Conservation (phyloP, 2,888 invertebrate genomes). For the Melikaiella ostensackeni region DNA sequence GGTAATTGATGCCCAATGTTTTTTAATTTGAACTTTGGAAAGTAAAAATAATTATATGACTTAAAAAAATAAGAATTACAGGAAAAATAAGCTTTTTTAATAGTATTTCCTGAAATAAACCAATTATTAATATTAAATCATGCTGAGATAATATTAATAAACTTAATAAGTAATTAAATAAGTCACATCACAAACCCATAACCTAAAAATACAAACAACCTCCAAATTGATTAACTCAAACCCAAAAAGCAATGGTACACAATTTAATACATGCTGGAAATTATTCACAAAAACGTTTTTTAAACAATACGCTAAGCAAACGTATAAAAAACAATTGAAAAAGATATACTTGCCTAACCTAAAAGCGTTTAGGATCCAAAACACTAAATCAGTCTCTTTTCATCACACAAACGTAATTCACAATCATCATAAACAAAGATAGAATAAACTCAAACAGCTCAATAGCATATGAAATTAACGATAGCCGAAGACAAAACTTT, state of each 20-base stretch:
- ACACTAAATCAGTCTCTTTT: background rate
- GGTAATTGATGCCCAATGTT: too few relatives aligned
- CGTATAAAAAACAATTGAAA: background rate
- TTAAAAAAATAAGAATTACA: too few relatives aligned
- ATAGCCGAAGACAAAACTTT: background rate
- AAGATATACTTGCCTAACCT: background rate
- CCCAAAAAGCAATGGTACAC: background rate
- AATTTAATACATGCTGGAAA: background rate
- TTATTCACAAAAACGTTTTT: background rate
- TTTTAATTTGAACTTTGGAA: too few relatives aligned
- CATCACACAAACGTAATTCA: background rate
- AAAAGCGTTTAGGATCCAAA: background rate
- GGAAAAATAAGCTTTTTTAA: too few relatives aligned
- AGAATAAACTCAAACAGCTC: background rate
- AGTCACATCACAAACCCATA: background rate
- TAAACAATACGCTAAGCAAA: background rate
- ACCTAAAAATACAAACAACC: background rate
- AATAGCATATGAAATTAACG: background rate
- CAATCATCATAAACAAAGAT: background rate
- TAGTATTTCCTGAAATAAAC: too few relatives aligned
- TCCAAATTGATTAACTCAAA: background rate
- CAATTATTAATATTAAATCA: too few relatives aligned
- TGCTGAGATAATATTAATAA: background rate
- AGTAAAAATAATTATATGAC: too few relatives aligned
- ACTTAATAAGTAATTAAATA: background rate